Conservation (phyloP, 2,888 invertebrate genomes). For the Microctonus brassicae region DNA sequence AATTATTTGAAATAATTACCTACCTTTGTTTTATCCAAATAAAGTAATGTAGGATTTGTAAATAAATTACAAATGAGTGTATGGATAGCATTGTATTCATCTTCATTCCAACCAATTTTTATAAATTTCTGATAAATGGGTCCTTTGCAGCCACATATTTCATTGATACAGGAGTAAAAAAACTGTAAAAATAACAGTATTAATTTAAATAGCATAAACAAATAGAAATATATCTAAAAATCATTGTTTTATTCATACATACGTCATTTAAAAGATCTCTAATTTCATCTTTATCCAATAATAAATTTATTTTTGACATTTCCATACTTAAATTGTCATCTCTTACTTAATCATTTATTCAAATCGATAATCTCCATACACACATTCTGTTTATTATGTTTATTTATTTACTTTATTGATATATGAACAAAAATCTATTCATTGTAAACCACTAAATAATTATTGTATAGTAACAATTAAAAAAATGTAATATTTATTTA, state of each 20-base stretch:
- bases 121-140: slow-evolving; percentile 55
- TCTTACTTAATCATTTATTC: too few species aligned
- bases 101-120: slow-evolving; percentile 57
- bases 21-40: slow-evolving; percentile 59
- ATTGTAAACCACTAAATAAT: too few species aligned
- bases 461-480: neutral
- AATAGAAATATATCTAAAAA: neutral
- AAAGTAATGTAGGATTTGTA: slow-evolving; percentile 56
- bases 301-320: neutral
- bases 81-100: slow-evolving; percentile 54
- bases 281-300: neutral
- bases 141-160: slow-evolving; percentile 60
- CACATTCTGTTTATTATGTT: too few species aligned
- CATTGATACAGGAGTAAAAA: slow-evolving; percentile 61
- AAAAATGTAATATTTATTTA: neutral
- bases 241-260: neutral
- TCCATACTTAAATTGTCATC: neutral
- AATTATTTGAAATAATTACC: neutral
- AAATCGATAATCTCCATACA: too few species aligned
- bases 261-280: neutral
- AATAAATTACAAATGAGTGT: slow-evolving; percentile 53
- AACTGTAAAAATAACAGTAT: slow-evolving; percentile 51
- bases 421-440: too few species aligned
- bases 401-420: too few species aligned
- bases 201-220: neutral